Percentiles rank a stretch among this genome's conserved stretches.
phyloP scores from a whole-genome alignment of 2,797 vertebrate species.

The Emydoidea blandingii region DNA sequence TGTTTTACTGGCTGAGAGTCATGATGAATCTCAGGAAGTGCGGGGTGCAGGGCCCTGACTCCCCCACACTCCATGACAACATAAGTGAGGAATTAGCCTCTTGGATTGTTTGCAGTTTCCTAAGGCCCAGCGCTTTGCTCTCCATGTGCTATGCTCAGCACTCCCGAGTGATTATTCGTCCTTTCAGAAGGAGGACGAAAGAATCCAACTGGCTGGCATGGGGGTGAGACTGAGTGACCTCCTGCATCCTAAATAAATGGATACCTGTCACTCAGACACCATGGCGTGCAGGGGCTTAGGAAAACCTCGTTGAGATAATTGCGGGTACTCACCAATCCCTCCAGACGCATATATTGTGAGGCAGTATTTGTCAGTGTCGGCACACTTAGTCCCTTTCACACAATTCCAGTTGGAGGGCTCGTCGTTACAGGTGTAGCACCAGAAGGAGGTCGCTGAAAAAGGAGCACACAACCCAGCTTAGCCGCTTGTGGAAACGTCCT shows the following conservation, averaged over 20 bases:
- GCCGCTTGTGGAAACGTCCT: neutral
- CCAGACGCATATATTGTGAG: slow-evolving; percentile 25
- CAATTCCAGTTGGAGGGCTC: slow-evolving; percentile 75
- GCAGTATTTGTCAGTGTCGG: slow-evolving; percentile 56
- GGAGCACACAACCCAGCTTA: accelerated
- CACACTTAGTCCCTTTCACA: slow-evolving; percentile 58
- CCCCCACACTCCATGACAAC: too few species aligned
- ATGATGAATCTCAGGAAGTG: too few species aligned
- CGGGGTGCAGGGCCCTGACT: too few species aligned
- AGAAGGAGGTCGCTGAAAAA: slow-evolving; percentile 53
- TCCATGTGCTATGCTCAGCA: accelerated
- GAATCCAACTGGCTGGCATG: accelerated
- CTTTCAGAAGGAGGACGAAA: neutral
- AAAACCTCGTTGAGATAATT: accelerated
- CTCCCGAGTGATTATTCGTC: neutral
- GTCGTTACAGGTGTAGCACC: slow-evolving; percentile 8
- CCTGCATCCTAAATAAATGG: neutral
- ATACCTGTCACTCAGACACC: neutral
- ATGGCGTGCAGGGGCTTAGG: neutral
- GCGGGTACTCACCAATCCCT: slow-evolving; percentile 32
- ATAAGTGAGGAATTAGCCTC: neutral
- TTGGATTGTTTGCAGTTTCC: neutral
- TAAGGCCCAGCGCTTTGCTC: neutral
- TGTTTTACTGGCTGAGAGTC: too few species aligned
- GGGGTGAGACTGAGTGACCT: neutral